Conservation (phyloP, 2,797 vertebrate genomes). For the Lutjanus campechanus region DNA sequence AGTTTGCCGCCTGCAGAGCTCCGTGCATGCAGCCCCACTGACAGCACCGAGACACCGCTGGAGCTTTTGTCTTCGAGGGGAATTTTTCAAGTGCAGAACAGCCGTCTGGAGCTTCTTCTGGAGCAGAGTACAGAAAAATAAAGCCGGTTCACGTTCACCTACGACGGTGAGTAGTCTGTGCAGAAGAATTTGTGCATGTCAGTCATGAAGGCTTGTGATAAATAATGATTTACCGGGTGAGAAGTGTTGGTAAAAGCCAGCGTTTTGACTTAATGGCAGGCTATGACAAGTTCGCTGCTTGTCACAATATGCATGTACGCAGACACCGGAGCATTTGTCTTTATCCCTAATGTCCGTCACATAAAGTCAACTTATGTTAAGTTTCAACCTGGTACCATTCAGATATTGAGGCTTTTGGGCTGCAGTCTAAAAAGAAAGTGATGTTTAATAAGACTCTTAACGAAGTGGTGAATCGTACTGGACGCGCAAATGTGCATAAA, state of each 20-base stretch:
- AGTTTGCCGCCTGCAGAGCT: slow-evolving; percentile 58
- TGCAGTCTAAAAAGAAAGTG: not conserved
- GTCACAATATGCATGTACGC: slow-evolving; percentile 47
- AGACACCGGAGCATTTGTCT: slow-evolving; percentile 18
- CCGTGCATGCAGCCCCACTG: slow-evolving; percentile 39
- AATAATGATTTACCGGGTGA: slow-evolving; percentile 1
- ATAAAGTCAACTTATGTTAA: slow-evolving; percentile 69
- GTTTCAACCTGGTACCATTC: slow-evolving; percentile 42
- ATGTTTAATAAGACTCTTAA: slow-evolving; percentile 17
- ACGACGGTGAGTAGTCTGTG: slow-evolving; percentile 75
- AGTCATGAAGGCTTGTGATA: slow-evolving; percentile 18
- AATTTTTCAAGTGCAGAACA: slow-evolving; percentile 68
- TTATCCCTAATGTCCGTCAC: slow-evolving; percentile 1
- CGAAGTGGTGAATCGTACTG: not conserved
- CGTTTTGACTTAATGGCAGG: slow-evolving; percentile 50
- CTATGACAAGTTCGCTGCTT: slow-evolving; percentile 70
- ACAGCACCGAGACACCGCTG: slow-evolving; percentile 51
- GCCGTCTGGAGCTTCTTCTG: slow-evolving; percentile 72
- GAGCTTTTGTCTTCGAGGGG: slow-evolving; percentile 80
- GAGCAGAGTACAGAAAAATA: slow-evolving; percentile 44
- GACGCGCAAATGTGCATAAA: slow-evolving; percentile 12
- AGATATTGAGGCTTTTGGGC: not conserved
- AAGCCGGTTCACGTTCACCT: slow-evolving; percentile 63
- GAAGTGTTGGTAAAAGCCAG: slow-evolving; percentile 11
- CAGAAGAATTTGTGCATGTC: slow-evolving; percentile 34